A percentile compares a stretch with the other conserved stretches of the same genome.
These are phyloP conservation scores for Artemia franciscana DNA, from an alignment of 1,140 invertebrate genomes.

Conservation along the genomic window DNA sequence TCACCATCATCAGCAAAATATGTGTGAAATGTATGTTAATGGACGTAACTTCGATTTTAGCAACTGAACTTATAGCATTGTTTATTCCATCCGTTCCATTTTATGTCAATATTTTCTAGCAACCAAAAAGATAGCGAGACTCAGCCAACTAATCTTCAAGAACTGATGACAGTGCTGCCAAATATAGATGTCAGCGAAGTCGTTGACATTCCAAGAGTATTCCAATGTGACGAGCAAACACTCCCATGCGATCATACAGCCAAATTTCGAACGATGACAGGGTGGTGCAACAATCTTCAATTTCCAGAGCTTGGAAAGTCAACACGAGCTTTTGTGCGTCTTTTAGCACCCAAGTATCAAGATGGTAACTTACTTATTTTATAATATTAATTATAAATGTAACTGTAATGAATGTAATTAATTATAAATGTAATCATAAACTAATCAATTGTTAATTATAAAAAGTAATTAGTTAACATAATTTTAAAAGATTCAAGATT, in stretches of 20 bases:
- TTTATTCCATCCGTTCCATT: not conserved
- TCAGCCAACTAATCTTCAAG: conserved; percentile 18
- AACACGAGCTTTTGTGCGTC: conserved; percentile 23
- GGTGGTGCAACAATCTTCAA: conserved; percentile 34
- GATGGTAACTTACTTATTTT: conserved; percentile 30
- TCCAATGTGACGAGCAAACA: conserved; percentile 25
- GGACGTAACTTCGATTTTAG: not conserved
- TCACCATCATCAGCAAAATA: conserved; percentile 14
- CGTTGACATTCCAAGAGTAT: conserved; percentile 23
- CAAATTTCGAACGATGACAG: conserved; percentile 27
- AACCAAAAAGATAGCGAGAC: conserved; percentile 22
- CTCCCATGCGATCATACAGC: conserved; percentile 32
- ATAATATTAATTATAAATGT: no score
- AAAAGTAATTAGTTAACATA: no score
- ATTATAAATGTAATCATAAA: no score
- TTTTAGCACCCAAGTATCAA: conserved; percentile 27
- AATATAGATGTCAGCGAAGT: conserved; percentile 24
- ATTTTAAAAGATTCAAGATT: no score
- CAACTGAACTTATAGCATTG: not conserved
- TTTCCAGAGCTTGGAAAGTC: conserved; percentile 27
- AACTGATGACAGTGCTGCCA: conserved; percentile 23
- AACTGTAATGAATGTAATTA: no score
- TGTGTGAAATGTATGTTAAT: conserved; percentile 12
- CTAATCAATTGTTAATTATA: no score
- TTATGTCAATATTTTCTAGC: conserved; percentile 2